Conservation (phyloP, 2,888 invertebrate species). For the Pseudococcus jackbeardsleyi region DNA sequence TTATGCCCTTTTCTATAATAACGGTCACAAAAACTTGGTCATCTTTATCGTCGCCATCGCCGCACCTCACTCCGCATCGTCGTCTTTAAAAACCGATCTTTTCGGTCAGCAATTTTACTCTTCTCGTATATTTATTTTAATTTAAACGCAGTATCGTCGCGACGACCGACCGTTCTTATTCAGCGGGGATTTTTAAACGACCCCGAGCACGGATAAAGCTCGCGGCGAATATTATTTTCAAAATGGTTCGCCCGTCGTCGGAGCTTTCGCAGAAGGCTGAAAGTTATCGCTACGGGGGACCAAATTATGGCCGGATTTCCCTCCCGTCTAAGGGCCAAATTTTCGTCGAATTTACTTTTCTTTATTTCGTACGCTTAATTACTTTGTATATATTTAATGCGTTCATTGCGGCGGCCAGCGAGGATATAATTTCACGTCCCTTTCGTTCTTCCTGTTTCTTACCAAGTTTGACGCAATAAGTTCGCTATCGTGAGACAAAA, state of each 20-base stretch:
- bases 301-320: neutral
- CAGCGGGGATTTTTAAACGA: neutral
- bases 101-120: neutral
- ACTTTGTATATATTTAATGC: no score
- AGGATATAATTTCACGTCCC: no score
- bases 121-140: neutral
- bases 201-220: neutral
- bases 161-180: neutral
- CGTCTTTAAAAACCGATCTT: neutral
- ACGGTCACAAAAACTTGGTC: constrained; percentile 12
- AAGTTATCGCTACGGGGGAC: neutral
- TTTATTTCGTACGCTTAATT: neutral
- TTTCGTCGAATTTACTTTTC: neutral
- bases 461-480: no score
- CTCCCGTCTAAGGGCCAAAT: neutral
- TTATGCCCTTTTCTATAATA: constrained; percentile 5
- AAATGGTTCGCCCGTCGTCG: neutral
- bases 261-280: neutral
- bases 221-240: neutral
- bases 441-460: no score
- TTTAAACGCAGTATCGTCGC: neutral
- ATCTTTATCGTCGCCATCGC: neutral
- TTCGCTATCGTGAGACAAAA: no score
- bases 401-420: no score
- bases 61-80: neutral